Percentiles rank a stretch among this genome's conserved stretches.
phyloP scores from a whole-genome alignment of 2,888 invertebrate species.

The Xylocampa areola region DNA sequence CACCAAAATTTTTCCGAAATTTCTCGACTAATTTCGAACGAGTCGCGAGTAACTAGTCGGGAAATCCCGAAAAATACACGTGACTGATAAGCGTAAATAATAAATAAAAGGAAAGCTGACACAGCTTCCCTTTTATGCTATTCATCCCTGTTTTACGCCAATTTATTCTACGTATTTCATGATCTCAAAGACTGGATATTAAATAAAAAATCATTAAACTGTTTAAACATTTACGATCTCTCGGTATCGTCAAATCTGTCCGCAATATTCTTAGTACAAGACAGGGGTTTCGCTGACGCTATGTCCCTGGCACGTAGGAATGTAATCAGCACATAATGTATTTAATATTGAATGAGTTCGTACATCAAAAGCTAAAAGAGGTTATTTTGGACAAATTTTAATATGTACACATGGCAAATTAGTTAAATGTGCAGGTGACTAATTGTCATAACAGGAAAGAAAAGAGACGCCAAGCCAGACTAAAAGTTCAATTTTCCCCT shows the following conservation, averaged over 20 bases:
- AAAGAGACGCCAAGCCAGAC: background rate
- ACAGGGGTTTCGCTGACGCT: slow-evolving; percentile 17
- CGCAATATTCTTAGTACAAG: slow-evolving; percentile 19
- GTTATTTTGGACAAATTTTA: slow-evolving; percentile 70
- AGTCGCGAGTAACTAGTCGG: too few species aligned
- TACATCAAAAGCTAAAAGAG: slow-evolving; percentile 53
- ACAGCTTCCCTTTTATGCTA: too few species aligned
- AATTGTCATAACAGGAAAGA: too few species aligned
- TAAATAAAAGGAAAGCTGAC: too few species aligned
- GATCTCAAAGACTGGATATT: too few species aligned
- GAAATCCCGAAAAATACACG: too few species aligned
- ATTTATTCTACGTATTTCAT: too few species aligned
- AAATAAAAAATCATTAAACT: background rate
- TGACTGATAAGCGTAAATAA: too few species aligned
- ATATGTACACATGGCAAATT: slow-evolving; percentile 3
- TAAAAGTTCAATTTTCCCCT: too few species aligned
- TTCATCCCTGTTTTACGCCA: too few species aligned
- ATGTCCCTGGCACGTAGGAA: slow-evolving; percentile 52
- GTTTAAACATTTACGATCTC: background rate
- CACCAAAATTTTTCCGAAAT: too few species aligned
- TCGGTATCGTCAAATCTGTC: slow-evolving; percentile 19
- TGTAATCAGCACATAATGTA: slow-evolving; percentile 56
- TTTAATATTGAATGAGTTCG: slow-evolving; percentile 41
- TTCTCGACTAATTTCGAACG: too few species aligned
- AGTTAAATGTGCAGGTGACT: background rate